Conservation (phyloP, 2,113 vertebrate species). For the Illadopsis cleaveri region DNA sequence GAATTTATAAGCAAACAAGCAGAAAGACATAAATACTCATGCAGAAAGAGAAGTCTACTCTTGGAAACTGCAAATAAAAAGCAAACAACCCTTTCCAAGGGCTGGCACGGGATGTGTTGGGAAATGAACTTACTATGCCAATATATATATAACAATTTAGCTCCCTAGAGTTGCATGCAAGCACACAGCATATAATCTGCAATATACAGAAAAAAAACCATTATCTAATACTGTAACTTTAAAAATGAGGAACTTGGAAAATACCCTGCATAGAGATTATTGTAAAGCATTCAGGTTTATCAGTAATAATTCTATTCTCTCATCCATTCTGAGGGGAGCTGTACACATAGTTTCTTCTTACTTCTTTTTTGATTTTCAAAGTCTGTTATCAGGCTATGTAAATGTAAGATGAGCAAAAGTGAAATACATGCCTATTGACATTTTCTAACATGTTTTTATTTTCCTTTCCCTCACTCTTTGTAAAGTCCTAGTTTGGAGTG, state of each 20-base stretch:
- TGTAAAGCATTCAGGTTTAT: background rate
- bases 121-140: background rate
- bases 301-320: background rate
- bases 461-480: background rate
- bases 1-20: background rate
- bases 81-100: background rate
- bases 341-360: background rate
- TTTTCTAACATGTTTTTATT: background rate
- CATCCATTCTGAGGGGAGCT: background rate
- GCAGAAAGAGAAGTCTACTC: background rate
- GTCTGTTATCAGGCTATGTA: background rate
- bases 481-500: background rate
- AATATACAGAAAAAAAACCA: background rate
- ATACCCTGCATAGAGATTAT: background rate
- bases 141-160: background rate
- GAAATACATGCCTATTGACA: background rate
- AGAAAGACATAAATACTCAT: background rate
- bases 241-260: background rate
- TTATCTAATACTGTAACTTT: background rate
- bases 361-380: background rate
- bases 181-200: background rate
- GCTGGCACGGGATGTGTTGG: background rate
- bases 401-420: background rate
- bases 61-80: background rate
- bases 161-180: background rate